phyloP scores from a whole-genome alignment of 2,113 vertebrate species.

The Brevimyrus niger region DNA sequence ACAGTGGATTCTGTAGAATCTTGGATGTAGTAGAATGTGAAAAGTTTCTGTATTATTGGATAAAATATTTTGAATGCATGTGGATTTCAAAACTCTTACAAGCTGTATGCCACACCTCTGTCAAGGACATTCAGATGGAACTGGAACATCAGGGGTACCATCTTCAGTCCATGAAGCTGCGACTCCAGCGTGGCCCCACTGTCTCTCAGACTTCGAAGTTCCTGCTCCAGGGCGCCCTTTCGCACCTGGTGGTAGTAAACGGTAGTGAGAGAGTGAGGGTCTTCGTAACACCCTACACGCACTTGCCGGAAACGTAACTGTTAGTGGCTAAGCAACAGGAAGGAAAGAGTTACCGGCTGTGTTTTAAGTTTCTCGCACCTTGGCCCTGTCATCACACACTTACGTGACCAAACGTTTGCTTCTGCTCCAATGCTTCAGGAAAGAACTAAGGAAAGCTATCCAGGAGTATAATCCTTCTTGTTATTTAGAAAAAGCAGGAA shows the following conservation, averaged over 20 bases:
- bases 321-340: background rate
- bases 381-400: background rate
- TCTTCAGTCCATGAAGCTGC: slow-evolving; percentile 22
- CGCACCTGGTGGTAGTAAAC: slow-evolving; percentile 18
- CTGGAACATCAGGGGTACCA: slow-evolving; percentile 15
- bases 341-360: background rate
- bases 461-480: background rate
- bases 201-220: slow-evolving; percentile 17
- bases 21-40: background rate
- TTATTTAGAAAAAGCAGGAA: background rate
- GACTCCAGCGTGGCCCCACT: slow-evolving; percentile 21
- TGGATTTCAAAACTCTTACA: background rate
- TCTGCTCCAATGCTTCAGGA: background rate
- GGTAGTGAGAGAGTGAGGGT: background rate
- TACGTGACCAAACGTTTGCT: background rate
- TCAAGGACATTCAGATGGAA: slow-evolving; percentile 22
- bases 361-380: background rate
- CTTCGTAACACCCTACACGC: background rate
- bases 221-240: slow-evolving; percentile 27
- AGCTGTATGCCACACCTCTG: background rate
- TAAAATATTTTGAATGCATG: background rate
- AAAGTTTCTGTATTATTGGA: background rate
- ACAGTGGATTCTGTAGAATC: background rate
- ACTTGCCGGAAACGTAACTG: background rate
- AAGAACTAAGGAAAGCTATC: background rate